Percentiles rank a stretch among this genome's conserved stretches.
Evolutionary conservation across 2,888 invertebrate species (phyloP).

Genomic region (Ectemnius lituratus): DNA sequence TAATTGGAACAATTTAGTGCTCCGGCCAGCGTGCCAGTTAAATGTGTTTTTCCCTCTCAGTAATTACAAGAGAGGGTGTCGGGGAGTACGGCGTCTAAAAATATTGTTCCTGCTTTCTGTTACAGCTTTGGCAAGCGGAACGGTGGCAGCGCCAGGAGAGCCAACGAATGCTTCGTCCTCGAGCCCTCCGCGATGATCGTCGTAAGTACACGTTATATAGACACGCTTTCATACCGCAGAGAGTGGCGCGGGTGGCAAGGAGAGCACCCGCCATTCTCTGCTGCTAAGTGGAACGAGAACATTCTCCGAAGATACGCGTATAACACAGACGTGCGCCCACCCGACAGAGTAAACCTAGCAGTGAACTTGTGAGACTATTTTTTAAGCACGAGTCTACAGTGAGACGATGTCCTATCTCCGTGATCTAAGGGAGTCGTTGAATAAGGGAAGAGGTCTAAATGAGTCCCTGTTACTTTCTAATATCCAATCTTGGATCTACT

Average conservation of each 20-base stretch:
- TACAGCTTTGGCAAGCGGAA: slow-evolving; percentile 91
- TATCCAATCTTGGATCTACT: too few species aligned
- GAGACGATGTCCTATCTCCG: too few species aligned
- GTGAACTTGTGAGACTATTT: too few species aligned
- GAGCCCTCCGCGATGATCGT: slow-evolving; percentile 94
- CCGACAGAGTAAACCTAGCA: too few species aligned
- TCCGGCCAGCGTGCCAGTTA: background rate
- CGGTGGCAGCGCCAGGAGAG: slow-evolving; percentile 86
- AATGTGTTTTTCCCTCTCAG: background rate
- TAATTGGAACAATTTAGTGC: background rate
- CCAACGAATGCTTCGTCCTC: slow-evolving; percentile 90
- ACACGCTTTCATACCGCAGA: background rate
- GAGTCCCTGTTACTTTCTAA: too few species aligned
- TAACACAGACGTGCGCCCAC: too few species aligned
- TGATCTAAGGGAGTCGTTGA: too few species aligned
- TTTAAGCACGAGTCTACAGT: too few species aligned
- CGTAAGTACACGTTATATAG: slow-evolving; percentile 80
- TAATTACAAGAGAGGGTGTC: background rate
- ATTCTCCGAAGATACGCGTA: background rate
- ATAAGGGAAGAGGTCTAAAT: too few species aligned
- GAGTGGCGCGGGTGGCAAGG: slow-evolving; percentile 7
- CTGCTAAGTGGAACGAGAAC: slow-evolving; percentile 11
- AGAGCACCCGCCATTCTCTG: slow-evolving; percentile 8
- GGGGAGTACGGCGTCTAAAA: background rate
- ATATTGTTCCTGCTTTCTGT: slow-evolving; percentile 67